These are phyloP conservation scores for Leptura quadrifasciata DNA, from an alignment of 2,888 invertebrate genomes.

Conservation along the genomic window DNA sequence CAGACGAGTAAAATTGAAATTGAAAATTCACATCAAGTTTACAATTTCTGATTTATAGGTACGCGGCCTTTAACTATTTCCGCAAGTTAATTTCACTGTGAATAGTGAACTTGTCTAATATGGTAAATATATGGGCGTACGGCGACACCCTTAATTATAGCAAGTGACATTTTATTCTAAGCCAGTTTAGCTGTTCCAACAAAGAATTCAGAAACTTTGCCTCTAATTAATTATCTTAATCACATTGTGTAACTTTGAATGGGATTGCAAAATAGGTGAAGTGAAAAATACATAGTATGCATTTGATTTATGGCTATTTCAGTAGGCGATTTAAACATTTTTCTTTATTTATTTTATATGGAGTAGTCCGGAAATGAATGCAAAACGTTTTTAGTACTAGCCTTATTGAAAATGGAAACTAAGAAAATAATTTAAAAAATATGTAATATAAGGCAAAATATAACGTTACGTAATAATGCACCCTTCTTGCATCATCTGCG, in stretches of 20 bases:
- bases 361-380: too few relatives aligned
- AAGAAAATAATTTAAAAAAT: too few relatives aligned
- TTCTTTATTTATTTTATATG: too few relatives aligned
- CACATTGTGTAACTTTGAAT: not conserved
- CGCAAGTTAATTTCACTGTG: not conserved
- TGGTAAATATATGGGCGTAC: not conserved
- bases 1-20: not conserved
- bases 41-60: not conserved
- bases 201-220: not conserved
- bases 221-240: not conserved
- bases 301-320: too few relatives aligned
- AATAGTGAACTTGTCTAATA: not conserved
- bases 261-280: not conserved
- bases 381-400: too few relatives aligned
- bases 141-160: slow-evolving; percentile 6
- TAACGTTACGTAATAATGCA: too few relatives aligned
- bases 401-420: too few relatives aligned
- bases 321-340: too few relatives aligned
- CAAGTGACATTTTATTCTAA: slow-evolving; percentile 1
- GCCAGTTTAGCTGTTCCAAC: not conserved
- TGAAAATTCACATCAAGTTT: not conserved
- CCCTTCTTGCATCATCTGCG: too few relatives aligned
- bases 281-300: not conserved
- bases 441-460: too few relatives aligned
- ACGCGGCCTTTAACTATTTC: not conserved